These are phyloP conservation scores for Exephanes ischioxanthus DNA, from an alignment of 2,888 invertebrate genomes.

Conservation along the genomic window DNA sequence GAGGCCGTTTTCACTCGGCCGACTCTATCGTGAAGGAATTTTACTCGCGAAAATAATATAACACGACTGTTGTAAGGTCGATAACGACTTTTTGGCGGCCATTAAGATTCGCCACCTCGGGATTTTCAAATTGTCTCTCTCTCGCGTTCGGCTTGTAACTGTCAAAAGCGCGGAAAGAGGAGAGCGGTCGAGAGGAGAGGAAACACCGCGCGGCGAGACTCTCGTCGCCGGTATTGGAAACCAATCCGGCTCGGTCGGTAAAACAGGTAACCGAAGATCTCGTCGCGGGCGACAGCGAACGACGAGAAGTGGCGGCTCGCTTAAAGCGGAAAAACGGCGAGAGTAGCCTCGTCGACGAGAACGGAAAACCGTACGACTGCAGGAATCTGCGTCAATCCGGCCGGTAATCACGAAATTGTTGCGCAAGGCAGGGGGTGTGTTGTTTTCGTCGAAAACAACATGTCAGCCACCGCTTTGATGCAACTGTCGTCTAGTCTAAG, in stretches of 20 bases:
- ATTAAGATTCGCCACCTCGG: constrained; percentile 71
- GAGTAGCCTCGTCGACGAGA: not conserved
- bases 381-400: not conserved
- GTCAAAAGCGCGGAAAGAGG: constrained; percentile 72
- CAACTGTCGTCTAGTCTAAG: constrained; percentile 77
- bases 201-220: not conserved
- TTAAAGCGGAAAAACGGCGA: no score
- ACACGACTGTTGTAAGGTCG: constrained; percentile 58
- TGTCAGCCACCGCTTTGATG: constrained; percentile 75
- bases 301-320: no score
- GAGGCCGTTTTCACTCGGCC: not conserved
- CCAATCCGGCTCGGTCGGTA: not conserved
- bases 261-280: not conserved
- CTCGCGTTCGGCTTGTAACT: constrained; percentile 74
- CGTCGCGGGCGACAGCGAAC: no score
- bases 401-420: not conserved
- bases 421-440: not conserved
- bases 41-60: constrained; percentile 32
- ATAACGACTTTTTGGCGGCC: constrained; percentile 72
- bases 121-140: constrained; percentile 79
- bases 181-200: not conserved
- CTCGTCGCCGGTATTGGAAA: not conserved
- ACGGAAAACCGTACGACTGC: not conserved
- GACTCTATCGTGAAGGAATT: constrained; percentile 19
- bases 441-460: constrained; percentile 49